A percentile compares a stretch with the other conserved stretches of the same genome.
phyloP scores from a whole-genome alignment of 2,113 vertebrate species.

The Plecturocebus donacophilus region DNA sequence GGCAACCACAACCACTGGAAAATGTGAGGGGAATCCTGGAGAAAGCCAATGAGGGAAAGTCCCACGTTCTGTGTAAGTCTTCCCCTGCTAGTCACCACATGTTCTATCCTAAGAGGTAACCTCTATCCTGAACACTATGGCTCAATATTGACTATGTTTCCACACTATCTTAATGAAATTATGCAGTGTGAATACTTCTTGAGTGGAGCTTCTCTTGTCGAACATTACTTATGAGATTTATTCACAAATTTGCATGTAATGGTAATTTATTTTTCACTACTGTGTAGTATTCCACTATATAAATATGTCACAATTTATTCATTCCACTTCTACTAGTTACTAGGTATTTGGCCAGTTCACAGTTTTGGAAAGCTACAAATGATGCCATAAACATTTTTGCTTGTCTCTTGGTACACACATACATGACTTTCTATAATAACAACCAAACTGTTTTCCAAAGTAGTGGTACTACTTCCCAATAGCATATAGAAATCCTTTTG shows the following conservation, averaged over 20 bases:
- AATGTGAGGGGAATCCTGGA: background rate
- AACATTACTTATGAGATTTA: background rate
- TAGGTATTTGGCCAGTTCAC: background rate
- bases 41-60: background rate
- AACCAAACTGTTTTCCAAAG: background rate
- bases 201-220: background rate
- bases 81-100: background rate
- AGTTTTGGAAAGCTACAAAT: background rate
- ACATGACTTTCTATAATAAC: background rate
- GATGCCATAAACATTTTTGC: background rate
- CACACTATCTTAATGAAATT: background rate
- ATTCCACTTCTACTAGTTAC: background rate
- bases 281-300: background rate
- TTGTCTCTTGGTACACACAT: background rate
- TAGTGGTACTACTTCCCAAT: background rate
- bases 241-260: background rate
- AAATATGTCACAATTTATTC: background rate
- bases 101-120: background rate
- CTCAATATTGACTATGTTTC: background rate
- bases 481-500: background rate
- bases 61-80: background rate
- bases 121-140: background rate
- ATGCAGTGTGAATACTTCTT: background rate
- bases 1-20: background rate
- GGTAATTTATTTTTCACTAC: background rate